phyloP scores from a whole-genome alignment of 2,797 vertebrate species.

The Esox masquinongy region DNA sequence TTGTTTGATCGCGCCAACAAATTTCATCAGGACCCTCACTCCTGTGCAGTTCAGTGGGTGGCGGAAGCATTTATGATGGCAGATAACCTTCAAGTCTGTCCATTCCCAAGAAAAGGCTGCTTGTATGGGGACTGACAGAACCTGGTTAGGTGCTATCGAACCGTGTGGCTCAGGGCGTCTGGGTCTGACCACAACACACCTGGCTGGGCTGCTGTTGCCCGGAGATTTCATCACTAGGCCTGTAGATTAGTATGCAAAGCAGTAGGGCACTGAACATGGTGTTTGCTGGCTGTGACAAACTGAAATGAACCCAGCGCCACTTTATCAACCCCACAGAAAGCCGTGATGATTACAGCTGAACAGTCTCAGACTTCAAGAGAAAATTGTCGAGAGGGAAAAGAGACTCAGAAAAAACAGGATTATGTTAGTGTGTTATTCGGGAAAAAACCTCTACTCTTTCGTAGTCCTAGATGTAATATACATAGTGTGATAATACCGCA shows the following conservation, averaged over 20 bases:
- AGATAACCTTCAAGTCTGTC: background rate
- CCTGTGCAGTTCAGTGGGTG: conserved; percentile 16
- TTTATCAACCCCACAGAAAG: conserved; percentile 60
- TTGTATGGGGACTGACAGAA: conserved; percentile 5
- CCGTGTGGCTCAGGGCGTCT: background rate
- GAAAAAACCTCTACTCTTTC: background rate
- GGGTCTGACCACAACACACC: conserved; percentile 53
- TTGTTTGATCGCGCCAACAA: conserved; percentile 37
- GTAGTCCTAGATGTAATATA: background rate
- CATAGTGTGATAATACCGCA: background rate
- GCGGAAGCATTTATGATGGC: conserved; percentile 44
- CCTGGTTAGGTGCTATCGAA: conserved; percentile 32
- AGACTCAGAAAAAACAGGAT: conserved; percentile 9
- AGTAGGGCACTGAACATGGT: conserved; percentile 58
- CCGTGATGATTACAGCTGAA: conserved; percentile 50
- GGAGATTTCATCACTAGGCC: conserved; percentile 39
- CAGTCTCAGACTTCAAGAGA: conserved; percentile 31
- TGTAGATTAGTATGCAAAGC: conserved; percentile 70
- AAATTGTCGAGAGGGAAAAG: conserved; percentile 10
- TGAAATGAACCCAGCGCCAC: conserved; percentile 59
- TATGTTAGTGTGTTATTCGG: conserved; percentile 22
- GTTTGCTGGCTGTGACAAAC: conserved; percentile 61
- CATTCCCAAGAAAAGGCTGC: background rate
- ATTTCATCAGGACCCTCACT: conserved; percentile 43
- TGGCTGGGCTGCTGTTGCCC: conserved; percentile 49